Evolutionary conservation across 2,888 invertebrate genomes (phyloP).

Genomic region (Andricus quercusramuli): DNA sequence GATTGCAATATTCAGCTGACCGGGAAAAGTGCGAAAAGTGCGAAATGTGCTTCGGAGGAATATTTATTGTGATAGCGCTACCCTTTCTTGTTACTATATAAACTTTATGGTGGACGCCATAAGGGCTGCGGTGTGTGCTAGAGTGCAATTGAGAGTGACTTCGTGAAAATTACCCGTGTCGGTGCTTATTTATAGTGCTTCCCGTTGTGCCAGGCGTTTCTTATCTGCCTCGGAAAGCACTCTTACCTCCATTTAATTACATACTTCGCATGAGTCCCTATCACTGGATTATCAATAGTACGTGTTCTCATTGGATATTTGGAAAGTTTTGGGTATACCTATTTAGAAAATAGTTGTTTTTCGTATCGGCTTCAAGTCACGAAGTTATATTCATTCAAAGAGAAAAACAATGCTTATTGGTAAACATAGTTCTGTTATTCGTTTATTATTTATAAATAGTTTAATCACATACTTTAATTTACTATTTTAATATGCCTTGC

Average conservation of each 20-base stretch:
- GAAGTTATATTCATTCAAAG: no score
- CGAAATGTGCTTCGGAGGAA: slow-evolving; percentile 1
- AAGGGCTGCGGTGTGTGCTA: background rate
- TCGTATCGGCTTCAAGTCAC: background rate
- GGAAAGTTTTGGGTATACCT: background rate
- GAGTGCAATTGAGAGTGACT: background rate
- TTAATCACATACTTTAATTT: no score
- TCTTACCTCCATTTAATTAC: background rate
- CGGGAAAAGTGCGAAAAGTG: slow-evolving; percentile 2
- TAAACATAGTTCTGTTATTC: background rate
- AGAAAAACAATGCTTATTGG: background rate
- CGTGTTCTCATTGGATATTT: background rate
- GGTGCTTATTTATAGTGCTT: background rate
- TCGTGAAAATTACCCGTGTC: background rate
- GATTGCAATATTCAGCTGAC: slow-evolving; percentile 1
- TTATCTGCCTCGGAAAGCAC: background rate
- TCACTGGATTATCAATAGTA: background rate
- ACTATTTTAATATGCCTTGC: no score
- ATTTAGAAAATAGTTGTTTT: background rate
- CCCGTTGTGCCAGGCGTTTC: background rate
- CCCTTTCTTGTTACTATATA: background rate
- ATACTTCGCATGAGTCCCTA: background rate
- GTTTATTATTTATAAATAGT: no score
- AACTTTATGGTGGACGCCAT: background rate
- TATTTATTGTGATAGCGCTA: background rate